Evolutionary conservation across 2,797 vertebrate genomes (phyloP).

Genomic region (Pristis pectinata): DNA sequence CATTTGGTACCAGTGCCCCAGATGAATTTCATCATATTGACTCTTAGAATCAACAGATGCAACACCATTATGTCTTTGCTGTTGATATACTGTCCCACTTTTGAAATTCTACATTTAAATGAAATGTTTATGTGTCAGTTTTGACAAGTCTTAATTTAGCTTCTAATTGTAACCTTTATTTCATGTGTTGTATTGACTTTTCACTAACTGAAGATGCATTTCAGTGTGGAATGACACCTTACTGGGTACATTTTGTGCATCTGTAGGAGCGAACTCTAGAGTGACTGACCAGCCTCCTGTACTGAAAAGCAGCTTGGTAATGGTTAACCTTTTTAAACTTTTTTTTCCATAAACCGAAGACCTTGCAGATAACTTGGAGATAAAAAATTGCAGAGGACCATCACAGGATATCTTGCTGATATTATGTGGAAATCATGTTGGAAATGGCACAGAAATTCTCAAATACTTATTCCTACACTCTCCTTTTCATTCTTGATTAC

Average conservation of each 20-base stretch:
- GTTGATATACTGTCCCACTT: not conserved
- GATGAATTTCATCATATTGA: not conserved
- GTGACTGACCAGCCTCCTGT: not conserved
- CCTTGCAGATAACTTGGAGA: not conserved
- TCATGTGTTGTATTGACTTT: not conserved
- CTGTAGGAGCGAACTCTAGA: not conserved
- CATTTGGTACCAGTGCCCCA: not conserved
- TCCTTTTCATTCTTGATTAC: not conserved
- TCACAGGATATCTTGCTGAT: not conserved
- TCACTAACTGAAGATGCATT: not conserved
- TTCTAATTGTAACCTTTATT: constrained; percentile 12
- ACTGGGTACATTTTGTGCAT: not conserved
- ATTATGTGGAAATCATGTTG: not conserved
- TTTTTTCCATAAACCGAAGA: not conserved
- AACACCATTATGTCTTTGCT: not conserved
- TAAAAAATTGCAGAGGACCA: not conserved
- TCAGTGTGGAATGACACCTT: not conserved
- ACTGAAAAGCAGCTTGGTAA: not conserved
- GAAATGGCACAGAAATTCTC: not conserved
- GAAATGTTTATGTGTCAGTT: not conserved
- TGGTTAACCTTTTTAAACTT: not conserved
- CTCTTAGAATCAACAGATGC: not conserved
- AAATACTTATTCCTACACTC: not conserved
- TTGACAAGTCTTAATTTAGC: not conserved
- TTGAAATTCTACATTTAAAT: not conserved